Evolutionary conservation across 2,113 vertebrate species (phyloP), one percentile per base, ranked within the genome.

Genomic region (Aspiorhynchus laticeps): DNA sequence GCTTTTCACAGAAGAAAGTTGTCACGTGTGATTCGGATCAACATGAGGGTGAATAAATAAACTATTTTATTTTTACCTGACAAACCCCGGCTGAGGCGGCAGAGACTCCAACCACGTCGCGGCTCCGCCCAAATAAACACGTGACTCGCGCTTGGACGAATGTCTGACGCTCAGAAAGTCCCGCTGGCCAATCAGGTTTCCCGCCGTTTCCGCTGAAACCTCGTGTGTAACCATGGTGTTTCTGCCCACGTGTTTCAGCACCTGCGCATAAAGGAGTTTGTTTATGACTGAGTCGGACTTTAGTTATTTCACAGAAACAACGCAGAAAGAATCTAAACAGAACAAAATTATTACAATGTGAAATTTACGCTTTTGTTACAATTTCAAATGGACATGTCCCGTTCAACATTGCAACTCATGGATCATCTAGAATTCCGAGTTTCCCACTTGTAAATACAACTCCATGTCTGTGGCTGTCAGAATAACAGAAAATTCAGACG

Each of bases 151-250:
- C 91, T 90, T 95, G 84, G 90, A 85, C 12, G 93, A 91, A 90
- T 96, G 94, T 88, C 94, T 91, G 63, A 96, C 90, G 0, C 94
- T 96, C 87, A 97, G 83, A 1, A 96, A 96, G 85, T 97, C 96
- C 88, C 95, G 91, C 88, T 94, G 94, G 17, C 95, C 95, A 88
- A 96, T 95, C 67, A 96, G 85, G 88, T 95, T 96, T 33, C 94
- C 94, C 0, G 92, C 91, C 38, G 90, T 93, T 87, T 92, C 91
- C 2, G 93, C 85, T 0, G 95, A 95, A 74, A 96, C 93, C 87
- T 97, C 95, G 0, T 96, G 94, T 0, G 95, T 97, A 77, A 97
- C 88, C 69, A 96, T 65, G 0, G 95, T 97, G 87, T 95, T 92
- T 0, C 73, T 75, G 43, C 94, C 94, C 0, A 94, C 15, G 0